These are phyloP conservation scores for Noctua janthe DNA, from an alignment of 2,888 invertebrate species.

Conservation along the genomic window DNA sequence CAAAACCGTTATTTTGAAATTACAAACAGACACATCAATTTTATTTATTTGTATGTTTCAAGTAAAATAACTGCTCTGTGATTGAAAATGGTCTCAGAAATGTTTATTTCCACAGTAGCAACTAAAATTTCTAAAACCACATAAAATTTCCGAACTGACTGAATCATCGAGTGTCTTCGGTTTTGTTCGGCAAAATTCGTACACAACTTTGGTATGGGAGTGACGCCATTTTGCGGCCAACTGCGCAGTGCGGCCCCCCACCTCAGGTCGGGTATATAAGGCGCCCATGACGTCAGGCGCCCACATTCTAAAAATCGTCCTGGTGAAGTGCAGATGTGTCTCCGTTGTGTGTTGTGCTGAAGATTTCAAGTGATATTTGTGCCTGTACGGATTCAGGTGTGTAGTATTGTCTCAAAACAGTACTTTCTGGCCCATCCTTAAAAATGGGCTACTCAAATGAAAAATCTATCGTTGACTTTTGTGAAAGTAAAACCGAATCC, in stretches of 20 bases:
- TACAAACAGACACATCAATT: too few species aligned
- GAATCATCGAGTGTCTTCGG: constrained; percentile 57
- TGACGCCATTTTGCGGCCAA: constrained; percentile 83
- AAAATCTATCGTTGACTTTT: constrained; percentile 87
- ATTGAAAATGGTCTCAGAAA: constrained; percentile 7
- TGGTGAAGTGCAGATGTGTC: constrained; percentile 79
- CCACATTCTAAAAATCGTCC: constrained; percentile 75
- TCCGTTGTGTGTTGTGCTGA: constrained; percentile 80
- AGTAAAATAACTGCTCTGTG: neutral
- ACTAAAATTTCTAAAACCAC: neutral
- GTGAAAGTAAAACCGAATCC: constrained; percentile 90
- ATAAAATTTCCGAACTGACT: constrained; percentile 51
- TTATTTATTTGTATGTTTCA: neutral
- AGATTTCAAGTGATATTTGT: constrained; percentile 78
- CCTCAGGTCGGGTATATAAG: constrained; percentile 78
- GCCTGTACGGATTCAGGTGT: constrained; percentile 89
- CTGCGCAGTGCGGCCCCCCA: constrained; percentile 79
- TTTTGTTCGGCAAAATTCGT: constrained; percentile 59
- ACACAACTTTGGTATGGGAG: constrained; percentile 50
- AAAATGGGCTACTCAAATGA: constrained; percentile 87
- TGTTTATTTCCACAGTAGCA: neutral
- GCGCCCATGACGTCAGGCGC: constrained; percentile 81
- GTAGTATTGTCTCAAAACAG: constrained; percentile 84
- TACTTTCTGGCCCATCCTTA: constrained; percentile 77
- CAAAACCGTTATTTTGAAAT: too few species aligned